Percentiles rank a stretch among this genome's conserved stretches.
These are phyloP conservation scores for Oreocharis arfaki DNA, from an alignment of 2,113 vertebrate genomes.

Conservation along the genomic window DNA sequence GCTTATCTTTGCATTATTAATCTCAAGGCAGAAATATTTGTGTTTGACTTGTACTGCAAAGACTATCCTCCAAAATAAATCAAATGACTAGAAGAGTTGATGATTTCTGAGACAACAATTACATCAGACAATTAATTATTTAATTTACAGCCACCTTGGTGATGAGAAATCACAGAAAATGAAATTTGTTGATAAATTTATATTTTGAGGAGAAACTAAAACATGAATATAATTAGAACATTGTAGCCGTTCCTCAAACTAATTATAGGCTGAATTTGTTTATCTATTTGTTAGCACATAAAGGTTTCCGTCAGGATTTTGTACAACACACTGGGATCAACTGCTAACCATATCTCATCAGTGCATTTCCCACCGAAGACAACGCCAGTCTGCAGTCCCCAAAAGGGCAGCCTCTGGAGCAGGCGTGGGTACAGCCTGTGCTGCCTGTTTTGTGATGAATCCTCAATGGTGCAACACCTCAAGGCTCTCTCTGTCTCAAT, in stretches of 20 bases:
- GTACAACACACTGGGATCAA: background rate
- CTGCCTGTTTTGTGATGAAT: background rate
- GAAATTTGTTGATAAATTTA: background rate
- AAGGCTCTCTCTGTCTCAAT: background rate
- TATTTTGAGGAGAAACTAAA: background rate
- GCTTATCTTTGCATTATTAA: background rate
- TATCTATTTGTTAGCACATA: background rate
- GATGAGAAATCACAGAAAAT: background rate
- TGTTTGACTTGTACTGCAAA: background rate
- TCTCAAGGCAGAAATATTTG: background rate
- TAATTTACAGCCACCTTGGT: background rate
- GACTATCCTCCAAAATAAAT: background rate
- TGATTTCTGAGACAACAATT: background rate
- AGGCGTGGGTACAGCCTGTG: rapidly evolving
- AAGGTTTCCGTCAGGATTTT: background rate
- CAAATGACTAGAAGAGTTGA: background rate
- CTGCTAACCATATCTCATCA: background rate
- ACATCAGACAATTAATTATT: background rate
- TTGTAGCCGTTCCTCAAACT: background rate
- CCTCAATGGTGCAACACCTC: background rate
- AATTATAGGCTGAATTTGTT: background rate
- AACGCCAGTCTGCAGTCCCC: background rate
- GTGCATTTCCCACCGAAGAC: background rate
- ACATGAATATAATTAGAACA: background rate
- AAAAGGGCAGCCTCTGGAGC: background rate